A percentile compares a stretch with the other conserved stretches of the same genome.
phyloP scores from a whole-genome alignment of 2,888 invertebrate species.

The Pheosia gnoma region DNA sequence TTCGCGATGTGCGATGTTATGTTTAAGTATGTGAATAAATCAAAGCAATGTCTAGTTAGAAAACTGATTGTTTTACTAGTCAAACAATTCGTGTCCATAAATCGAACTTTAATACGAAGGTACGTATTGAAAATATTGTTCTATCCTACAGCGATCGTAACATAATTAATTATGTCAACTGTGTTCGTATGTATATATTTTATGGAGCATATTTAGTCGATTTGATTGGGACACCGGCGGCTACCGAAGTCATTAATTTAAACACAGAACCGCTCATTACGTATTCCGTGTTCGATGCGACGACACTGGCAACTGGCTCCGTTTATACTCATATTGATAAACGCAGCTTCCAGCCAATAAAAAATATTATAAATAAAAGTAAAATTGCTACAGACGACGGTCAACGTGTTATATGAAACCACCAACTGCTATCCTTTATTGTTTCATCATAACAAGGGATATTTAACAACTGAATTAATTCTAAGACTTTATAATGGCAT shows the following conservation, averaged over 20 bases:
- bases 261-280: conserved; percentile 61
- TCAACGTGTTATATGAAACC: conserved; percentile 44
- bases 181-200: conserved; percentile 25
- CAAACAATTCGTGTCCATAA: background rate
- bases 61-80: too few species aligned
- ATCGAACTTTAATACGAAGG: background rate
- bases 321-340: conserved; percentile 28
- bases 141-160: conserved; percentile 5
- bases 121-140: background rate
- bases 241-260: conserved; percentile 57
- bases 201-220: conserved; percentile 62
- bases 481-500: background rate
- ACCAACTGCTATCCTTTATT: conserved; percentile 36
- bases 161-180: conserved; percentile 5
- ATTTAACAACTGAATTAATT: conserved; percentile 17
- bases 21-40: too few species aligned
- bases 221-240: conserved; percentile 57
- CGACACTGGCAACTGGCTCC: conserved; percentile 50
- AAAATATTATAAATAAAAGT: conserved; percentile 54
- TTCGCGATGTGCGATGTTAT: too few species aligned
- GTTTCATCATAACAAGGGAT: conserved; percentile 32
- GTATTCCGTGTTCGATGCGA: conserved; percentile 60
- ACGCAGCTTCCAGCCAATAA: conserved; percentile 41
- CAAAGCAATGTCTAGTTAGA: too few species aligned
- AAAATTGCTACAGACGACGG: conserved; percentile 53